These are phyloP conservation scores for Linnaemya vulpina DNA, from an alignment of 2,888 invertebrate species.

Conservation along the genomic window DNA sequence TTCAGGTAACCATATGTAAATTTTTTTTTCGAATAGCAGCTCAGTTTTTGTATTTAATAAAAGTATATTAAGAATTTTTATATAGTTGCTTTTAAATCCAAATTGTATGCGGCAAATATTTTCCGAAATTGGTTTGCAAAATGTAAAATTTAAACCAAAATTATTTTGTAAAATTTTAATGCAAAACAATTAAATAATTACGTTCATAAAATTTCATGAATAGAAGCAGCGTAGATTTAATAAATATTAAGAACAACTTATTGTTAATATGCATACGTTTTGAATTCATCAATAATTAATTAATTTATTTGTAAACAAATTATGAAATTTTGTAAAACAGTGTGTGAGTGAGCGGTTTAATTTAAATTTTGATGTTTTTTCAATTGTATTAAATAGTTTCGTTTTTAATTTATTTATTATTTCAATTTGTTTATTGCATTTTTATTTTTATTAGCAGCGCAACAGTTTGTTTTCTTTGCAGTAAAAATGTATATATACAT, in stretches of 20 bases:
- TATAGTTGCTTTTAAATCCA: too few relatives aligned
- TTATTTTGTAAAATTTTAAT: too few relatives aligned
- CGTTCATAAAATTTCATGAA: too few relatives aligned
- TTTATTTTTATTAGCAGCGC: background rate
- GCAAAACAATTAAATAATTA: too few relatives aligned
- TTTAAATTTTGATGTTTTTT: slow-evolving; percentile 1
- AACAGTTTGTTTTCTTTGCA: background rate
- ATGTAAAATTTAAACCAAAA: too few relatives aligned
- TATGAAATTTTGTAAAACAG: background rate
- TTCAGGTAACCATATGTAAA: too few relatives aligned
- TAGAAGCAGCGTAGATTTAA: background rate
- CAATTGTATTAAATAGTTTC: background rate
- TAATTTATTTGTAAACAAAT: slow-evolving; percentile 2
- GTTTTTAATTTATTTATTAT: background rate
- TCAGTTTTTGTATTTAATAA: too few relatives aligned
- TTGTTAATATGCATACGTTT: background rate
- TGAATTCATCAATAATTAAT: background rate
- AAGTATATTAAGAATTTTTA: too few relatives aligned
- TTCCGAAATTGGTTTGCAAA: too few relatives aligned
- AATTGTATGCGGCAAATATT: too few relatives aligned
- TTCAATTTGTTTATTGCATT: slow-evolving; percentile 3
- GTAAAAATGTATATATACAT: background rate
- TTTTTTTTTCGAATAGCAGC: too few relatives aligned
- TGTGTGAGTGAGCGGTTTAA: background rate
- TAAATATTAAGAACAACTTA: background rate